Base-by-base conservation (phyloP, 2,888 invertebrate genomes). In the Apantesis nais region DNA sequence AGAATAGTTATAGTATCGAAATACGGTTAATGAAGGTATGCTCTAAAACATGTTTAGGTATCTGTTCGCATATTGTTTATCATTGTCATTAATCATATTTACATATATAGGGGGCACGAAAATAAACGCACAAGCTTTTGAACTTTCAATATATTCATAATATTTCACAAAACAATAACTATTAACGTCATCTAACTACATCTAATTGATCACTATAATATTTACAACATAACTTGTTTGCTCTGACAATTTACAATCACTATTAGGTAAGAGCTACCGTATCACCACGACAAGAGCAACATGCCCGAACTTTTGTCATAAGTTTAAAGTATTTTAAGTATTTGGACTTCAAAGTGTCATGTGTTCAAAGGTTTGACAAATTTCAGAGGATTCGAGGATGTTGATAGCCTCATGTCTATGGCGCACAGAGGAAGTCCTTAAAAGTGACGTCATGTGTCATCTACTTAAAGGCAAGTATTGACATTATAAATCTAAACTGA, bases 101-200 rank as follows among this genome's bases (percentile, higher is more conserved):
- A n/a, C 8, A 48, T 1, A 48, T 8, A 22, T 8, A 22, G n/a
- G 16, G n/a, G 25, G 16, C 16, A 29, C 29, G 4, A 25, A 44
- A 52, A 71, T 41, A 88, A 86, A 82, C 12, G 87, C 84, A 78
- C 74, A 72, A 75, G 63, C 83, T 85, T 89, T 90, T 87, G 88
- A 94, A 93, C 93, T 93, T 92, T 93, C 92, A 92, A 93, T 93
- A 94, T 94, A 93, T 93, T 93, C 92, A 92, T 91, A 88, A 88
- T 90, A 90, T 91, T 89, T 92, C 92, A 92, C 89, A 93, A 93
- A 94, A 94, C 92, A 94, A 92, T 92, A 93, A 93, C 91, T 92
- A 89, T 80, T 88, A 91, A 91, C 91, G 85, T 86, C 86, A 82
- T 84, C 86, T 89, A 88, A 86, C 84, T 89, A 90, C 72, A 80